Evolutionary conservation across 2,797 vertebrate genomes (phyloP), one percentile per base, ranked within the genome.

Genomic region (Periophthalmus magnuspinnatus): DNA sequence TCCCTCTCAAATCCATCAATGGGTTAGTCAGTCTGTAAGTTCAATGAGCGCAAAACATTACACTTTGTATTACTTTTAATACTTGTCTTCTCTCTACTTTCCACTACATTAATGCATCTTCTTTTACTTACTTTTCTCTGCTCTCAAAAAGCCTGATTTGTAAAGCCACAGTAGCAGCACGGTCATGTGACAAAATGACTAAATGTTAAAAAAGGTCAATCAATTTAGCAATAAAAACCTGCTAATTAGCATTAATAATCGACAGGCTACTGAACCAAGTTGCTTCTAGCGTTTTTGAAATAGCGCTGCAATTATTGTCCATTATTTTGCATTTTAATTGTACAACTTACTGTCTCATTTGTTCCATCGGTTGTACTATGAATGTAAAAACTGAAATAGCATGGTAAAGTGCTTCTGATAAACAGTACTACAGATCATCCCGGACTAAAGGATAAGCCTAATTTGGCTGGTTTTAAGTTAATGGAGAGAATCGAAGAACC

Each of bases 1-100:
- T 69, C 22, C 57, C 64, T 67, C 8, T 65, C 69, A 59, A 67
- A 79, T 81, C 74, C 65, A 71, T 85, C 70, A 74, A 41, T 52
- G 58, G 28, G 36, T 77, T 82, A 68, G 28, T 22, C 72, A 80
- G 74, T 77, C 68, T 60, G 36, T 77, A 80, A 74, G 77, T 32
- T 61, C 62, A 21, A 75, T 81, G 71, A 79, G 70, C 55, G 67
- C 76, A 67, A 72, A 67, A 69, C 79, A 75, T 48, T 80, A 67
- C 77, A 72, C 10, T n/a, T 28, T 28, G 28, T 28, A 28, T 13
- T 41, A 3, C 38, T 41, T 41, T 41, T 10, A 41, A 41, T 41
- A 41, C 10, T 41, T 28, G 28, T 28, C 1, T 16, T 14, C 41
- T 13, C 14, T 45, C 11, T 45, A 0, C 3, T 45, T 4, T 45